phyloP scores from a whole-genome alignment of 2,113 vertebrate genomes.

The Nannospalax galili region DNA sequence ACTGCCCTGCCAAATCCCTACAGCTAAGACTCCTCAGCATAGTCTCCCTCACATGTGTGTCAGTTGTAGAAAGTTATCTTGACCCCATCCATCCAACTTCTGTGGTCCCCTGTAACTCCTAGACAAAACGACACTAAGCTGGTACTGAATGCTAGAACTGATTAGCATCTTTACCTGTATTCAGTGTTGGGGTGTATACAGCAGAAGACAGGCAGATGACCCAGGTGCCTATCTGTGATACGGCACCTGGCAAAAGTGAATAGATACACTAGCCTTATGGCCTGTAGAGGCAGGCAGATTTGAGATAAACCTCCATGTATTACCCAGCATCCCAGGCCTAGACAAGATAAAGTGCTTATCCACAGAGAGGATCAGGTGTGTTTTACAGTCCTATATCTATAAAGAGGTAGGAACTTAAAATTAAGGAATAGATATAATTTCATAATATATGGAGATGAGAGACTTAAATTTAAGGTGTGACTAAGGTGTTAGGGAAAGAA shows the following conservation, averaged over 20 bases:
- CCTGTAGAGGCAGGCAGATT: not conserved
- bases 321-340: not conserved
- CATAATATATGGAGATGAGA: not conserved
- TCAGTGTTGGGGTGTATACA: not conserved
- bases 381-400: not conserved
- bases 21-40: not conserved
- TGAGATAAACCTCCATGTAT: not conserved
- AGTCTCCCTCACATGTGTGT: not conserved
- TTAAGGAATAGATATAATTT: not conserved
- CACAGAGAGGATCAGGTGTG: not conserved
- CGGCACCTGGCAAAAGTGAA: not conserved
- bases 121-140: not conserved
- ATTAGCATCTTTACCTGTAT: not conserved
- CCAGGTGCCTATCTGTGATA: not conserved
- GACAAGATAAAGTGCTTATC: not conserved
- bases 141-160: not conserved
- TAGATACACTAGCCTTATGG: not conserved
- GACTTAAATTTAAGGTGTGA: not conserved
- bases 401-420: slow-evolving; percentile 10
- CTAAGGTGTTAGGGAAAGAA: not conserved
- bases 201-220: not conserved
- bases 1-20: not conserved
- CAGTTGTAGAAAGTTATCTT: not conserved
- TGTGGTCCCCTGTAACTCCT: not conserved
- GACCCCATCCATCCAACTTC: not conserved